phyloP scores from a whole-genome alignment of 2,888 invertebrate species.

The Apodemia hepburni region DNA sequence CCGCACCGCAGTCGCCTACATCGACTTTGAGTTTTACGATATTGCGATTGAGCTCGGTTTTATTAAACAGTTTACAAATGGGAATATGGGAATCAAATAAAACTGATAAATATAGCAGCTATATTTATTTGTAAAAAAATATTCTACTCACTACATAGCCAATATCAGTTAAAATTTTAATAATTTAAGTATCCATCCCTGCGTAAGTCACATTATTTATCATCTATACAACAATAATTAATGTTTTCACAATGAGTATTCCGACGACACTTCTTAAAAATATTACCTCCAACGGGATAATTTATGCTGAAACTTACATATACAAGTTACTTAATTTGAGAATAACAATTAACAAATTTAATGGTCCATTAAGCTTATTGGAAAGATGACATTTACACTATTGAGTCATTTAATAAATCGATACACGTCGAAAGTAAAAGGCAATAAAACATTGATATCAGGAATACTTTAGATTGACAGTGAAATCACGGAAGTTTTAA shows the following conservation, averaged over 20 bases:
- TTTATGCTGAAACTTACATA: constrained; percentile 76
- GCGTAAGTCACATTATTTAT: constrained; percentile 80
- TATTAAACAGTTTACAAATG: too few species aligned
- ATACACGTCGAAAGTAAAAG: constrained; percentile 23
- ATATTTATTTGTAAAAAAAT: constrained; percentile 86
- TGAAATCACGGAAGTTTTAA: constrained; percentile 29
- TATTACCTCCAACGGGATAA: constrained; percentile 55
- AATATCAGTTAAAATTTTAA: constrained; percentile 81
- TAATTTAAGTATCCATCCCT: constrained; percentile 82
- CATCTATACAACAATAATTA: constrained; percentile 78
- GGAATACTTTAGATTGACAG: constrained; percentile 27
- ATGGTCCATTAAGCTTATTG: constrained; percentile 69
- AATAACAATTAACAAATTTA: constrained; percentile 57
- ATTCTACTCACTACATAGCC: constrained; percentile 85
- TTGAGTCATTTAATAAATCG: constrained; percentile 25
- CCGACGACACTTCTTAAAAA: constrained; percentile 49
- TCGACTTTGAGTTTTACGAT: too few species aligned
- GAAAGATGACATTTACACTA: constrained; percentile 47
- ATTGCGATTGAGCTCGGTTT: too few species aligned
- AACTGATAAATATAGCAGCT: constrained; percentile 64
- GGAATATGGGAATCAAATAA: constrained; percentile 33
- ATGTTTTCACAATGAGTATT: constrained; percentile 77
- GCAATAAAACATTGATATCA: constrained; percentile 9
- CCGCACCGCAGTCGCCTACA: too few species aligned
- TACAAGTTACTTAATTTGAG: constrained; percentile 54